A percentile compares a stretch with the other conserved stretches of the same genome.
These are phyloP conservation scores for Nomada fucata DNA, from an alignment of 2,888 invertebrate species.

Conservation along the genomic window DNA sequence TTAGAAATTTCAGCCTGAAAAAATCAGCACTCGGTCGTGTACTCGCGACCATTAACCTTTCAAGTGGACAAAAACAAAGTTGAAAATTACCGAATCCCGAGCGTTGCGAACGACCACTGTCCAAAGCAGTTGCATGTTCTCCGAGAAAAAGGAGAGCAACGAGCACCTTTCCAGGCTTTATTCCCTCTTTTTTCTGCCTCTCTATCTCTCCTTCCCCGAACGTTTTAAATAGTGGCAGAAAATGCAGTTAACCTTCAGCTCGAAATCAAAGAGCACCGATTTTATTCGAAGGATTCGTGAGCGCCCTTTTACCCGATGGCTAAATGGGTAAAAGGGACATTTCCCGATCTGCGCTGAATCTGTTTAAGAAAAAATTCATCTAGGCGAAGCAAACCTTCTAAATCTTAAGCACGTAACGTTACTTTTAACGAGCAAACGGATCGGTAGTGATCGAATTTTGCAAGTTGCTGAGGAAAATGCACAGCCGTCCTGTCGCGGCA, in stretches of 20 bases:
- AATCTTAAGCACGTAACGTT: too few species aligned
- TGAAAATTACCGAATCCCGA: too few species aligned
- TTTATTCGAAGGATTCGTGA: background rate
- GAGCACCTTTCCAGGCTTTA: constrained; percentile 31
- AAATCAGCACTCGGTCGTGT: constrained; percentile 1
- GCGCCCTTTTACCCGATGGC: background rate
- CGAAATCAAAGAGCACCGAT: background rate
- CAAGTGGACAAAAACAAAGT: too few species aligned
- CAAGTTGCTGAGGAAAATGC: background rate
- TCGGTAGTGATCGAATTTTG: constrained; percentile 34
- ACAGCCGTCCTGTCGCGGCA: background rate
- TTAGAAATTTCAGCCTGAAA: background rate
- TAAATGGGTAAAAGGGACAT: too few species aligned
- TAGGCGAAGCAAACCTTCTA: too few species aligned
- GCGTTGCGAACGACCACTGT: too few species aligned
- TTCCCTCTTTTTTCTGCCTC: background rate
- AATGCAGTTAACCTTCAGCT: constrained; percentile 6
- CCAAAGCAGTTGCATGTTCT: background rate
- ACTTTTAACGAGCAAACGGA: background rate
- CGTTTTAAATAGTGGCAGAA: background rate
- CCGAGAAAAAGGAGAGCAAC: constrained; percentile 30
- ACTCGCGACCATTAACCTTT: background rate
- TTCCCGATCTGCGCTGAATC: too few species aligned
- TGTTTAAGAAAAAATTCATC: too few species aligned
- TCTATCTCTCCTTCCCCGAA: background rate